A percentile compares a stretch with the other conserved stretches of the same genome.
Evolutionary conservation across 2,113 vertebrate species (phyloP).

Genomic region (Hymenochirus boettgeri): DNA sequence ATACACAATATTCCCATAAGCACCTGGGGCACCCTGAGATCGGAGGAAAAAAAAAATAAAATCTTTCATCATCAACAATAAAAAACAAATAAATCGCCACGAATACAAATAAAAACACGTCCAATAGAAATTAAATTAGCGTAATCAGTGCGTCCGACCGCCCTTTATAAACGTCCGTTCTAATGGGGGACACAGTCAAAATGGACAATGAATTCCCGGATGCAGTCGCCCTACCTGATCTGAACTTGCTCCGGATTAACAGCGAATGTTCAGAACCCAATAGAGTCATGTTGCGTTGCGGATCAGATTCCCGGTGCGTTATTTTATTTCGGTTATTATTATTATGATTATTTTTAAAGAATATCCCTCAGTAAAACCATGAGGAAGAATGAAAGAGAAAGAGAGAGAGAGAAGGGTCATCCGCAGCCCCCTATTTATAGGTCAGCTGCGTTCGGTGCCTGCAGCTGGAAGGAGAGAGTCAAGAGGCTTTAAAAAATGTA

Average conservation of each 20-base stretch:
- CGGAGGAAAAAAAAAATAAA: too few species aligned
- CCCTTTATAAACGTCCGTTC: too few species aligned
- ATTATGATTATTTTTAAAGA: too few species aligned
- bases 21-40: too few species aligned
- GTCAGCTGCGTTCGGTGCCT: slow-evolving; percentile 47
- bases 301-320: slow-evolving; percentile 66
- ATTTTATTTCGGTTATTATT: slow-evolving; percentile 46
- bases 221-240: slow-evolving; percentile 54
- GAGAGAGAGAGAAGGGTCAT: slow-evolving; percentile 17
- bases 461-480: slow-evolving; percentile 45
- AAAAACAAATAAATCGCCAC: too few species aligned
- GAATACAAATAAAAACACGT: too few species aligned
- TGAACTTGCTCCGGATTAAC: slow-evolving; percentile 98
- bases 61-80: too few species aligned
- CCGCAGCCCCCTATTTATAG: slow-evolving; percentile 42
- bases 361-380: slow-evolving; percentile 60
- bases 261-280: slow-evolving; percentile 95
- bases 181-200: too few species aligned
- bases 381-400: slow-evolving; percentile 45
- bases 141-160: too few species aligned
- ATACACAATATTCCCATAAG: too few species aligned
- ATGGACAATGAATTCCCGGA: too few species aligned
- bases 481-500: slow-evolving; percentile 48
- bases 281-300: slow-evolving; percentile 87
- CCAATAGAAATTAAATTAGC: too few species aligned